Percentiles rank a stretch among this genome's conserved stretches.
phyloP scores from a whole-genome alignment of 2,113 vertebrate species.

The Amblyornis subalaris region DNA sequence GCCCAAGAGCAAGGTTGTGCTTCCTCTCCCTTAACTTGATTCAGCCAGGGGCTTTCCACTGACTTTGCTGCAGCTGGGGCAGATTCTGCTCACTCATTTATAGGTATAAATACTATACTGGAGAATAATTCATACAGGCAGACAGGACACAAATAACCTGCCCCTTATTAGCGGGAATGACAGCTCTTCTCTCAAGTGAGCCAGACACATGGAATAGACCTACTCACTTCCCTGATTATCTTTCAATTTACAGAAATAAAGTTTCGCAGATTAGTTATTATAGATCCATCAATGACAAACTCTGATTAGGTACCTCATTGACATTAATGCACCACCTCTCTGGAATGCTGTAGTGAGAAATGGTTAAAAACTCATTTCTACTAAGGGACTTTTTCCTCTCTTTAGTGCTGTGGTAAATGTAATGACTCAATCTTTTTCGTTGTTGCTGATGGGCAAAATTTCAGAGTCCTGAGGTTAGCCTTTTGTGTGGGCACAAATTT shows the following conservation, averaged over 20 bases:
- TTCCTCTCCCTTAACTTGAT: neutral
- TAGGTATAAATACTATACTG: neutral
- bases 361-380: neutral
- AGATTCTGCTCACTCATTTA: neutral
- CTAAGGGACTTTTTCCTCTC: neutral
- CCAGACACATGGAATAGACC: neutral
- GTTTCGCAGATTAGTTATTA: neutral
- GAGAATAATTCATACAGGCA: neutral
- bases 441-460: neutral
- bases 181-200: neutral
- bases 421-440: neutral
- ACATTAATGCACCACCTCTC: neutral
- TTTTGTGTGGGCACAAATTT: neutral
- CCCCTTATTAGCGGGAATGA: neutral
- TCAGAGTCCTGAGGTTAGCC: neutral
- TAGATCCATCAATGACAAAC: constrained; percentile 11
- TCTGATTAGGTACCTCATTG: neutral
- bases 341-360: neutral
- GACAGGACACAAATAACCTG: neutral
- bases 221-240: neutral
- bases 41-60: neutral
- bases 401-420: neutral
- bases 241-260: neutral
- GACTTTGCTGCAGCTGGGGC: neutral
- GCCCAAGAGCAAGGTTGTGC: neutral